phyloP scores from a whole-genome alignment of 2,113 vertebrate genomes.

The Stigmatopora nigra region DNA sequence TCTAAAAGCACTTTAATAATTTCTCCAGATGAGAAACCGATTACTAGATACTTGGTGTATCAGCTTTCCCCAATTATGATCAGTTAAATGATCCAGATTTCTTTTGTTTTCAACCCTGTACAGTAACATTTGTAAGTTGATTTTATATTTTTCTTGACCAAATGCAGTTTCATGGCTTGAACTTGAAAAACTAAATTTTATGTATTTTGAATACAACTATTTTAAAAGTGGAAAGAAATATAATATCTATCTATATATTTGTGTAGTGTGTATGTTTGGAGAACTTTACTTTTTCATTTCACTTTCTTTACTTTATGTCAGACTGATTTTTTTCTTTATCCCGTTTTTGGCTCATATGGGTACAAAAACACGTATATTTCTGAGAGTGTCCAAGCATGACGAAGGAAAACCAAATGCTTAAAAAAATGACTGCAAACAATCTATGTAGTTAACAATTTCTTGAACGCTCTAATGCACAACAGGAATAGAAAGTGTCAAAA shows the following conservation, averaged over 20 bases:
- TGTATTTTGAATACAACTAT: conserved; percentile 68
- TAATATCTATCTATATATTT: conserved; percentile 31
- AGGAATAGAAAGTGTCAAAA: conserved; percentile 2
- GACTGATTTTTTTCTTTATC: conserved; percentile 36
- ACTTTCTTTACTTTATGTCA: conserved; percentile 15
- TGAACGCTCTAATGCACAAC: neutral
- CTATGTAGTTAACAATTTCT: conserved; percentile 2
- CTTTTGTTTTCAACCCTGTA: conserved; percentile 62
- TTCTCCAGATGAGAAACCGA: conserved; percentile 75
- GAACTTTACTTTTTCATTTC: conserved; percentile 43
- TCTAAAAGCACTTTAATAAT: conserved; percentile 93
- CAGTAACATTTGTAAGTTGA: conserved; percentile 65
- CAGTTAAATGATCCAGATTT: conserved; percentile 92
- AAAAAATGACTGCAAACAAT: conserved; percentile 27
- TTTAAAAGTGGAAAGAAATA: conserved; percentile 55
- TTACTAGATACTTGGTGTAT: conserved; percentile 88
- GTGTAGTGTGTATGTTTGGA: conserved; percentile 37
- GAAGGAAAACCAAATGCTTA: neutral
- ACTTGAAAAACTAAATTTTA: conserved; percentile 59
- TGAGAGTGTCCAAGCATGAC: conserved; percentile 17
- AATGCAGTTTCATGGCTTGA: conserved; percentile 68
- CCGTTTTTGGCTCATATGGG: conserved; percentile 40
- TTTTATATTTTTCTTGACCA: conserved; percentile 75
- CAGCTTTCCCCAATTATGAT: conserved; percentile 78
- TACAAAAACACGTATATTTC: conserved; percentile 30